These are phyloP conservation scores for Thripadectes ignobilis DNA, from an alignment of 2,797 vertebrate species.

Conservation along the genomic window DNA sequence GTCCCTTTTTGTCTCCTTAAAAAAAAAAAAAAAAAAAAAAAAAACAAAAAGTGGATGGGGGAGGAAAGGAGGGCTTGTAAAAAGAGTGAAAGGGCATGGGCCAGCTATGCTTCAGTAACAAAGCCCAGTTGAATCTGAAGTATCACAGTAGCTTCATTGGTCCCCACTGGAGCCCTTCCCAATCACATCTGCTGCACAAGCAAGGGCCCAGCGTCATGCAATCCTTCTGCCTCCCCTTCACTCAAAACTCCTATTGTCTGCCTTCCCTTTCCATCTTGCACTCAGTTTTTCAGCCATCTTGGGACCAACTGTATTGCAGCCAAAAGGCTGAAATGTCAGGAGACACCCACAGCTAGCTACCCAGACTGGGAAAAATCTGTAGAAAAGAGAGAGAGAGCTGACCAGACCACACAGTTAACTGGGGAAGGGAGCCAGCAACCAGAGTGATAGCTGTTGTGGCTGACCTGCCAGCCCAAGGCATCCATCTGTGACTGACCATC, in stretches of 20 bases:
- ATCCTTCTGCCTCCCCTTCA: not conserved
- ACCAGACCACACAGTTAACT: slow-evolving; percentile 20
- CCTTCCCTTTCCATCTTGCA: not conserved
- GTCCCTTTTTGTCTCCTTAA: not conserved
- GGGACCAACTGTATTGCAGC: not conserved
- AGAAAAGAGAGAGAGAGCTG: not conserved
- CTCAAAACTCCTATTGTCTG: not conserved
- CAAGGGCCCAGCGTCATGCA: not conserved
- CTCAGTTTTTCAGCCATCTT: slow-evolving; percentile 14
- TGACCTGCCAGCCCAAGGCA: slow-evolving; percentile 54
- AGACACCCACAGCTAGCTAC: not conserved
- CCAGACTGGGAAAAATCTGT: not conserved
- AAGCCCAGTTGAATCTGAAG: not conserved
- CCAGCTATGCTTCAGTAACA: not conserved
- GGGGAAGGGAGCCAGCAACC: slow-evolving; percentile 27
- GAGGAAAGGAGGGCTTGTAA: not conserved
- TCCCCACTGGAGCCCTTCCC: not conserved
- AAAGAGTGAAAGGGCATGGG: not conserved
- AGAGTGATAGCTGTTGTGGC: not conserved
- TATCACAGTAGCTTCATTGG: not conserved
- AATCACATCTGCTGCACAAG: not conserved
- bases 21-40: not conserved
- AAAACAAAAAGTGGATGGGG: not conserved
- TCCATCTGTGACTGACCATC: slow-evolving; percentile 67
- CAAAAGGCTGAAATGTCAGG: not conserved